Evolutionary conservation across 2,113 vertebrate genomes (phyloP).

Genomic region (Stigmatopora argus): DNA sequence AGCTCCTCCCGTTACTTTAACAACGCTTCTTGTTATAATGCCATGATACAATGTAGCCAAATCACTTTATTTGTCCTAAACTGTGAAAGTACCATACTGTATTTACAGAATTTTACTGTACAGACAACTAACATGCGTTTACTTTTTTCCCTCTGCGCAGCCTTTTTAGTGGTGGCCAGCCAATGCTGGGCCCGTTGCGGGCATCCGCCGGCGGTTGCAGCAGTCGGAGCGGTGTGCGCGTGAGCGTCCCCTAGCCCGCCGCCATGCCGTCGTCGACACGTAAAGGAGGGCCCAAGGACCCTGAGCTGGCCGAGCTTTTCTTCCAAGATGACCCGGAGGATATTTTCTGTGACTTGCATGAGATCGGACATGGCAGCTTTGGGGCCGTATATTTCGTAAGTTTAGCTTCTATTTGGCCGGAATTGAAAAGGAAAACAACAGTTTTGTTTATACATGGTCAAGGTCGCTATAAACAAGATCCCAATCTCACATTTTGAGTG

Average conservation of each 20-base stretch:
- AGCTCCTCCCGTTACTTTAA: too few species aligned
- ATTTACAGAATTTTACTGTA: too few species aligned
- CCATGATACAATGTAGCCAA: too few species aligned
- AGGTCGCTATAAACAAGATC: too few species aligned
- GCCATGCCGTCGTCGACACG: conserved; percentile 75
- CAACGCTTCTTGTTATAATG: too few species aligned
- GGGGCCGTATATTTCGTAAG: conserved; percentile 80
- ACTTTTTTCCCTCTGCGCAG: neutral
- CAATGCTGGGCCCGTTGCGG: conserved; percentile 69
- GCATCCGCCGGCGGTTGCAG: conserved; percentile 56
- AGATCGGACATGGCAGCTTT: conserved; percentile 80
- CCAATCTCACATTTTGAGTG: too few species aligned
- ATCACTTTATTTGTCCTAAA: too few species aligned
- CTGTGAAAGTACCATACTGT: too few species aligned
- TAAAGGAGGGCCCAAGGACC: conserved; percentile 69
- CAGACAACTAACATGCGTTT: too few species aligned
- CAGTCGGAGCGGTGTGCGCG: conserved; percentile 54
- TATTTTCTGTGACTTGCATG: conserved; percentile 76
- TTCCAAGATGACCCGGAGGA: conserved; percentile 79
- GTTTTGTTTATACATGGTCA: too few species aligned
- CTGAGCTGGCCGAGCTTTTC: conserved; percentile 72
- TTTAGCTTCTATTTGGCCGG: conserved; percentile 2
- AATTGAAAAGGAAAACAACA: too few species aligned
- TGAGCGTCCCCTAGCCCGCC: neutral
- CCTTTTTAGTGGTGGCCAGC: conserved; percentile 52